phyloP scores from a whole-genome alignment of 2,888 invertebrate species.

The Erpobdella octoculata region DNA sequence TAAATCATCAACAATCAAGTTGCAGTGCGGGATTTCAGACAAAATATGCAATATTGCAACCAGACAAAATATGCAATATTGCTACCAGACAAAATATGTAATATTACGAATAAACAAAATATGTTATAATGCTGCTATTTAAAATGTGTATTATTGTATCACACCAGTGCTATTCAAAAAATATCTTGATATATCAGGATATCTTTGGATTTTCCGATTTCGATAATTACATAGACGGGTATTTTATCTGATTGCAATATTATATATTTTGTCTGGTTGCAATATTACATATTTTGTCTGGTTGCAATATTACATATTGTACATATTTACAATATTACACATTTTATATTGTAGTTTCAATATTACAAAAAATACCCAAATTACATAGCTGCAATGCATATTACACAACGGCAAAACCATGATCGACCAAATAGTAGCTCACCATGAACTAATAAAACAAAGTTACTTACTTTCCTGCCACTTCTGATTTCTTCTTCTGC shows the following conservation, averaged over 20 bases:
- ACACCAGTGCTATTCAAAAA: no score
- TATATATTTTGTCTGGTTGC: no score
- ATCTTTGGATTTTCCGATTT: no score
- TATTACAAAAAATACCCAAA: slow-evolving; percentile 1
- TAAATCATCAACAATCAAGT: no score
- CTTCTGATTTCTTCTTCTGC: not conserved
- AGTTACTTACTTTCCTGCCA: not conserved
- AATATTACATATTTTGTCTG: not conserved
- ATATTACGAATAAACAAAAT: no score
- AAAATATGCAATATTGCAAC: not conserved
- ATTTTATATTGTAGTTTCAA: not conserved
- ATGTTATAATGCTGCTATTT: no score
- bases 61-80: not conserved
- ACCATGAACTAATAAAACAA: not conserved
- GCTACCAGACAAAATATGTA: not conserved
- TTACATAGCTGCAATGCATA: not conserved
- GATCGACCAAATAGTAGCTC: not conserved
- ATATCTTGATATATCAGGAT: no score
- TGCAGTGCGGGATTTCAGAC: no score
- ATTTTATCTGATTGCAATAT: no score
- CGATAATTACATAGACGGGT: no score
- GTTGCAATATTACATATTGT: not conserved
- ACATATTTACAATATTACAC: not conserved
- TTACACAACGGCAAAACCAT: slow-evolving; percentile 8
- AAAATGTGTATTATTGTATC: no score